Percentiles rank a stretch among this genome's conserved stretches.
These are phyloP conservation scores for Drosophila anceps DNA, from an alignment of 2,888 invertebrate genomes.

Conservation along the genomic window DNA sequence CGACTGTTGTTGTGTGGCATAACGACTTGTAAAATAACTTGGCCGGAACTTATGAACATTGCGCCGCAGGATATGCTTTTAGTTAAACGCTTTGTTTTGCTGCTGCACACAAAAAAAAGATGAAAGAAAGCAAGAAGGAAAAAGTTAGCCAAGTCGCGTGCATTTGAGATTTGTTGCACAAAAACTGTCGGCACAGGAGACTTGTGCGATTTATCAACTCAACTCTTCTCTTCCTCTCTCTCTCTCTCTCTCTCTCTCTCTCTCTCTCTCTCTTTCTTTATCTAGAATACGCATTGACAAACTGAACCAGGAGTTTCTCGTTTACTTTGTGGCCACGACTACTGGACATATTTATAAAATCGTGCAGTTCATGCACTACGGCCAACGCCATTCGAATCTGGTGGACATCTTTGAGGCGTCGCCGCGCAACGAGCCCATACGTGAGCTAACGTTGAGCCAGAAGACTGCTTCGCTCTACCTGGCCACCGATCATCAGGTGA, in stretches of 20 bases:
- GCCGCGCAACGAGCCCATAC: constrained; percentile 92
- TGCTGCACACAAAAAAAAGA: constrained; percentile 8
- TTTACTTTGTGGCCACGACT: constrained; percentile 95
- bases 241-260: background rate
- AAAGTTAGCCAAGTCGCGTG: constrained; percentile 54
- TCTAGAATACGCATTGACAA: constrained; percentile 85
- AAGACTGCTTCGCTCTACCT: constrained; percentile 95
- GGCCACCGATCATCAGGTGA: constrained; percentile 94
- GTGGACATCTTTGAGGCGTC: constrained; percentile 97
- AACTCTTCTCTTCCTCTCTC: background rate
- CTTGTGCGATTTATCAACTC: constrained; percentile 41
- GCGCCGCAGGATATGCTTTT: constrained; percentile 75
- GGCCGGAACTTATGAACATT: constrained; percentile 77
- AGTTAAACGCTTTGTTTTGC: constrained; percentile 74
- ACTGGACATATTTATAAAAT: constrained; percentile 96
- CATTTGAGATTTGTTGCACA: constrained; percentile 47
- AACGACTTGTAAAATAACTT: constrained; percentile 67
- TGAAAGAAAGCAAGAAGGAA: background rate
- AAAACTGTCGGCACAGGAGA: constrained; percentile 21
- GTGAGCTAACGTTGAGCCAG: constrained; percentile 94
- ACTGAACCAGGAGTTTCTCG: constrained; percentile 90
- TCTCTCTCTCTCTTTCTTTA: background rate
- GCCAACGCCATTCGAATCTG: constrained; percentile 93
- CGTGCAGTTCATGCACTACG: constrained; percentile 94
- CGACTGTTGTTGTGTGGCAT: constrained; percentile 24